Conservation (phyloP, 2,113 vertebrate genomes). For the Chroicocephalus ridibundus region DNA sequence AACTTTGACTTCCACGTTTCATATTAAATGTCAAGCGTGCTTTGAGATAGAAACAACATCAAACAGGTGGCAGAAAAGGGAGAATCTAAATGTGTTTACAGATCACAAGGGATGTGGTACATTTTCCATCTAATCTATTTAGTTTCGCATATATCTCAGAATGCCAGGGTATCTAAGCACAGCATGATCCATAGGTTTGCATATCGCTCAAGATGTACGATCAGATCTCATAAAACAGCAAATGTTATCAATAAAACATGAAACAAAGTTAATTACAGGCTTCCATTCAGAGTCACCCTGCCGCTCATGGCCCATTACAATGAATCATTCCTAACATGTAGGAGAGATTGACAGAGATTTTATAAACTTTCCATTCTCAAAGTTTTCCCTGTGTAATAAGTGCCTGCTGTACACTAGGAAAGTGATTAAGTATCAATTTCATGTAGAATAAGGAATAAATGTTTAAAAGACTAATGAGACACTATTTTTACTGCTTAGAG, state of each 20-base stretch:
- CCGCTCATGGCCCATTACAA: constrained; percentile 67
- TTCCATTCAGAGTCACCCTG: constrained; percentile 61
- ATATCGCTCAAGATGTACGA: constrained; percentile 16
- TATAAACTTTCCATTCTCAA: constrained; percentile 71
- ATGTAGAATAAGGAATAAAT: constrained; percentile 70
- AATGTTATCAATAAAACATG: constrained; percentile 74
- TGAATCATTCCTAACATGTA: constrained; percentile 72
- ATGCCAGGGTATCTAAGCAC: not conserved
- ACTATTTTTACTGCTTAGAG: constrained; percentile 70
- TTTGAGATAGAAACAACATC: not conserved
- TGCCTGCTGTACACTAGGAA: constrained; percentile 64
- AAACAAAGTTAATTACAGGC: constrained; percentile 76
- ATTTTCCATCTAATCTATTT: not conserved
- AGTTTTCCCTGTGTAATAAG: constrained; percentile 68
- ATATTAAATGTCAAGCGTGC: not conserved
- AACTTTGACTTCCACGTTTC: not conserved
- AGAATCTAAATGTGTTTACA: not conserved
- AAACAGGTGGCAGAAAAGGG: not conserved
- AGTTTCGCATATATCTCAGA: not conserved
- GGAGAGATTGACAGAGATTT: constrained; percentile 76
- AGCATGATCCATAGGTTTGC: constrained; percentile 25
- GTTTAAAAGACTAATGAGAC: constrained; percentile 75
- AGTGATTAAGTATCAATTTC: constrained; percentile 78
- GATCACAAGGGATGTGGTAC: not conserved
- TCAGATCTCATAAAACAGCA: constrained; percentile 57